Evolutionary conservation across 2,797 vertebrate species (phyloP), one percentile per base, ranked within the genome.

Genomic region (Hippoglossus hippoglossus): DNA sequence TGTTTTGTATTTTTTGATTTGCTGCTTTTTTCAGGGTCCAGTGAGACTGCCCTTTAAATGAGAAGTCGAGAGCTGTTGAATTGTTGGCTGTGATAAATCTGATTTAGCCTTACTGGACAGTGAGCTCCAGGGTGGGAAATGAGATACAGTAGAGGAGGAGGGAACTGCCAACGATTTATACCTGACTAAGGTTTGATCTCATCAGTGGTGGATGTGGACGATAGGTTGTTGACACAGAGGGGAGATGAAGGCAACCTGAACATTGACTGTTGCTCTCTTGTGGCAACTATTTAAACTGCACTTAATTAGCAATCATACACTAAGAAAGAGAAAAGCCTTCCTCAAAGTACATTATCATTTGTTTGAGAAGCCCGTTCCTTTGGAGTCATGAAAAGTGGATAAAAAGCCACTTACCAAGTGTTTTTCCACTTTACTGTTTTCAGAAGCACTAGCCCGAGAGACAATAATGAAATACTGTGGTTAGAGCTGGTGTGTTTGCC

Each of bases 31-130:
- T 11, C 72, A 81, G 81, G 80, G 77, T 88, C 69, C 70, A 82
- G 77, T 87, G 74, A 89, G 64, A 84, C 76, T 80, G 71, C 81
- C 86, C 83, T 84, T 82, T 79, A 80, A 82, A 87, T 75, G 49
- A 80, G 67, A 82, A 67, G 64, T 84, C 50, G 61, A 39, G 53
- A 83, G 71, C 73, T 71, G 62, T 75, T 78, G 44, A 75, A 72
- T 53, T 77, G 61, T 78, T 70, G 74, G 78, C 71, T 85, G 62
- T 67, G 66, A 83, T 74, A 16, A 79, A 73, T 81, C 49, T 60
- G 77, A 55, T 63, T 78, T 56, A 79, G 75, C 76, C 60, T 76
- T 71, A 79, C 50, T 79, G 53, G 65, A 75, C 25, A 36, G 5
- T 68, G 36, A 63, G 53, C 73, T 73, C 56, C 60, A 58, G 41